Conservation (phyloP, 2,797 vertebrate genomes). For the Stomatorhinus walkeri region DNA sequence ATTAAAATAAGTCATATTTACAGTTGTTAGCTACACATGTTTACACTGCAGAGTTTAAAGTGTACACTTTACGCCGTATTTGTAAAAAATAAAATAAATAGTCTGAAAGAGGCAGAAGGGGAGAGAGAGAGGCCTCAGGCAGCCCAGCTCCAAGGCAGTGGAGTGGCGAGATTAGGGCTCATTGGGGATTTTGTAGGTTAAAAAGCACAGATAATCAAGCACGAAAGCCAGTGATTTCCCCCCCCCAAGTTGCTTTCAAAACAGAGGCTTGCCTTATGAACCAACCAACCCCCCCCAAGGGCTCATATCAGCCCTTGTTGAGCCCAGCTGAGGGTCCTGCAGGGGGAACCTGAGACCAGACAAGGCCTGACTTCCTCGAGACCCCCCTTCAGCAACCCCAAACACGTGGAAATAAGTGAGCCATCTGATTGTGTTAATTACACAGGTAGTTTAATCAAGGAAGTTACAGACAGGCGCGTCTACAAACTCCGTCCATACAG, state of each 20-base stretch:
- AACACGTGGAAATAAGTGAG: constrained; percentile 31
- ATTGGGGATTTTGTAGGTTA: constrained; percentile 51
- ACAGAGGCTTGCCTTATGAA: constrained; percentile 30
- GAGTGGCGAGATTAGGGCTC: constrained; percentile 27
- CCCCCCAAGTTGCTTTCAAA: constrained; percentile 28
- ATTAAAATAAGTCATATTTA: neutral
- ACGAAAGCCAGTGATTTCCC: constrained; percentile 32
- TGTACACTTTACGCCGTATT: neutral
- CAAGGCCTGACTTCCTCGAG: constrained; percentile 67
- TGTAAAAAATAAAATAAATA: neutral
- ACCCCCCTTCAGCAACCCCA: constrained; percentile 41
- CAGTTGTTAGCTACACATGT: neutral
- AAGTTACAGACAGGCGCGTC: constrained; percentile 42
- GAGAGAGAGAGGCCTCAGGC: neutral
- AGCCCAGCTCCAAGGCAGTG: constrained; percentile 30
- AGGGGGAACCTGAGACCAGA: constrained; percentile 50
- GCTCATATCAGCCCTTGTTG: constrained; percentile 61
- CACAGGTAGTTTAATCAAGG: constrained; percentile 48
- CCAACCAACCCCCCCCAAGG: constrained; percentile 27
- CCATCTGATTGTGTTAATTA: constrained; percentile 55
- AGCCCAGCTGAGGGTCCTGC: constrained; percentile 62
- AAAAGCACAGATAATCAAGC: constrained; percentile 49
- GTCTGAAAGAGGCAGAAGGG: neutral
- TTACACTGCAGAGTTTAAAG: neutral
- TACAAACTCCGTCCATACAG: constrained; percentile 23